A percentile compares a stretch with the other conserved stretches of the same genome.
phyloP scores from a whole-genome alignment of 2,888 invertebrate genomes.

The Macropis europaea region DNA sequence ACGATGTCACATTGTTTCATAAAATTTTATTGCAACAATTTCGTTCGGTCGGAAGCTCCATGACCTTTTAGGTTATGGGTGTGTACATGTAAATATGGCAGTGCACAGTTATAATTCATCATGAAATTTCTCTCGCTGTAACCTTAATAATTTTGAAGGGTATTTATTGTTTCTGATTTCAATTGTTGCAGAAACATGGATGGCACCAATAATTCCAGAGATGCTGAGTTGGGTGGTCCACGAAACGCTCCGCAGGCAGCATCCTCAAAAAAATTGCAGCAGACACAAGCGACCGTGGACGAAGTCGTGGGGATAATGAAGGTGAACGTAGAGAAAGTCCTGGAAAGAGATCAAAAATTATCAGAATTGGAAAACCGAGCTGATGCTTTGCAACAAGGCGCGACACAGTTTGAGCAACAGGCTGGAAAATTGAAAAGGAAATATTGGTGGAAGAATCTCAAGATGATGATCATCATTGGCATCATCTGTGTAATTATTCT shows the following conservation, averaged over 20 bases:
- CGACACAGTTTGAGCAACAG: conserved; percentile 98
- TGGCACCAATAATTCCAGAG: conserved; percentile 81
- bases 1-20: background rate
- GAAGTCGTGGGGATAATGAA: conserved; percentile 97
- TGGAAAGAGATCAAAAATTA: conserved; percentile 96
- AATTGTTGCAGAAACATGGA: conserved; percentile 71
- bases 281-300: conserved; percentile 92
- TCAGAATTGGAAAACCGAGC: conserved; percentile 97
- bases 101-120: background rate
- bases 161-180: background rate
- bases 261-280: conserved; percentile 89
- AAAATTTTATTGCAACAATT: background rate
- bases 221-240: conserved; percentile 91
- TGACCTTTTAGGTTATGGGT: conserved; percentile 58
- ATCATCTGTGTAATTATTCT: conserved; percentile 90
- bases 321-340: conserved; percentile 96
- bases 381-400: conserved; percentile 96
- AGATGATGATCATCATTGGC: conserved; percentile 97
- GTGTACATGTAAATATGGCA: conserved; percentile 35
- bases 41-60: background rate
- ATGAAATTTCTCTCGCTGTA: no score
- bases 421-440: conserved; percentile 98
- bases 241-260: conserved; percentile 90
- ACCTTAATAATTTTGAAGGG: background rate
- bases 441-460: conserved; percentile 98